Base-by-base conservation (phyloP, 2,888 invertebrate species). In the Drosophila formosana region DNA sequence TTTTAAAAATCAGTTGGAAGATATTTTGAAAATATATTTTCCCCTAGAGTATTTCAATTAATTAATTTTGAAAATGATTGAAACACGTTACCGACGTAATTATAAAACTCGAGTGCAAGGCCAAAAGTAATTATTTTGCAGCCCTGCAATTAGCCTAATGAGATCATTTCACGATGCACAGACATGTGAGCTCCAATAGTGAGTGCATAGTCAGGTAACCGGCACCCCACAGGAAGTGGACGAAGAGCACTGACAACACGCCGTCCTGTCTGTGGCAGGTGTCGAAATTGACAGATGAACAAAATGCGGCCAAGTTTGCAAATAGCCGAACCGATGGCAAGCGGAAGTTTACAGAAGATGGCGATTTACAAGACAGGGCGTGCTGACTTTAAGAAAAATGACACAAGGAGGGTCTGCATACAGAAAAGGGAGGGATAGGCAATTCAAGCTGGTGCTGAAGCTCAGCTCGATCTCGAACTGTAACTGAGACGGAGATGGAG, bases 241-340 rank as follows among this genome's bases (percentile, higher is more conserved):
- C 51, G 41, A 47, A 55, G 41, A 47, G 56, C 32, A 45, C 60
- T 58, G 50, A 69, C 70, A 66, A 74, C 56, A 58, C 63, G 51
- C 56, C 73, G 75, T 70, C 63, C 67, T 69, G 75, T 77, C 82
- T 84, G 72, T 80, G 78, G 75, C 82, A 86, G 84, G 89, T 86
- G 89, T 86, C 89, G 89, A 86, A 86, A 84, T 73, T 81, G 89
- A 82, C 87, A 88, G 87, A 87, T 83, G 85, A 78, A 65, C 83
- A 63, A 63, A 78, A 66, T 72, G 88, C 74, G 43, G 41, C 26
- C 49, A 32, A 52, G 53, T 52, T 52, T 56, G 65, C 53, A 47
- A 55, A 65, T 64, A 45, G 32, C 43, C 34, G 13, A 56, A 34
- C 70, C 58, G 72, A 75, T 77, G 75, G 66, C 32, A 34, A 57